Conservation (phyloP, 1,140 invertebrate species). For the Anadara kagoshimensis region DNA sequence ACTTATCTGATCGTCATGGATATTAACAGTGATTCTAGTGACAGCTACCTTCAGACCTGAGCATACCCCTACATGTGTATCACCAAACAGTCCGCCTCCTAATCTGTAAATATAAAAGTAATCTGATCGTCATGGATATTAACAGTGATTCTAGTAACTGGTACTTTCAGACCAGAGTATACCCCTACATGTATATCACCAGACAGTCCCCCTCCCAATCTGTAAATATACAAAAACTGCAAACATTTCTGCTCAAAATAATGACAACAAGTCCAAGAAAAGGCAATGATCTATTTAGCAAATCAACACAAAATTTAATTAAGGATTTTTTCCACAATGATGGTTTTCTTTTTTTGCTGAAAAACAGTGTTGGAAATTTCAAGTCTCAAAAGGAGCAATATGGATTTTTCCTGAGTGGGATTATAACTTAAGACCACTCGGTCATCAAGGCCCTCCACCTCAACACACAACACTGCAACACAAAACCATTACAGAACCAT, state of each 20-base stretch:
- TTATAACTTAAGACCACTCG: no score
- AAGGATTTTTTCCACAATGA: neutral
- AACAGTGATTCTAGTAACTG: slow-evolving; percentile 66
- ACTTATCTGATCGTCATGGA: slow-evolving; percentile 66
- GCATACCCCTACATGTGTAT: slow-evolving; percentile 66
- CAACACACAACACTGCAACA: no score
- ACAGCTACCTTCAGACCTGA: slow-evolving; percentile 63
- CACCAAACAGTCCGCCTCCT: slow-evolving; percentile 69
- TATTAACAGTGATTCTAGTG: slow-evolving; percentile 63
- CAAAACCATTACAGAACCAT: no score
- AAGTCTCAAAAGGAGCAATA: neutral
- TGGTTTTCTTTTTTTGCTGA: neutral
- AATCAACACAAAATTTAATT: neutral
- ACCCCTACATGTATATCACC: slow-evolving; percentile 67
- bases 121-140: slow-evolving; percentile 66
- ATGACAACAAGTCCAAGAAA: neutral
- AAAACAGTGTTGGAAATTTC: neutral
- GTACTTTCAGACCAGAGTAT: slow-evolving; percentile 60
- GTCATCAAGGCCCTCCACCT: no score
- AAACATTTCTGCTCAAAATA: neutral
- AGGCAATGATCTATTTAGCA: neutral
- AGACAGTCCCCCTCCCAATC: slow-evolving; percentile 69
- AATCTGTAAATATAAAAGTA: slow-evolving; percentile 49
- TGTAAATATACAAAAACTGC: slow-evolving; percentile 31
- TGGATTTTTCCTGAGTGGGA: no score